Evolutionary conservation across 2,888 invertebrate species (phyloP), one percentile per base, ranked within the genome.

Genomic region (Psylliodes chrysocephalus): DNA sequence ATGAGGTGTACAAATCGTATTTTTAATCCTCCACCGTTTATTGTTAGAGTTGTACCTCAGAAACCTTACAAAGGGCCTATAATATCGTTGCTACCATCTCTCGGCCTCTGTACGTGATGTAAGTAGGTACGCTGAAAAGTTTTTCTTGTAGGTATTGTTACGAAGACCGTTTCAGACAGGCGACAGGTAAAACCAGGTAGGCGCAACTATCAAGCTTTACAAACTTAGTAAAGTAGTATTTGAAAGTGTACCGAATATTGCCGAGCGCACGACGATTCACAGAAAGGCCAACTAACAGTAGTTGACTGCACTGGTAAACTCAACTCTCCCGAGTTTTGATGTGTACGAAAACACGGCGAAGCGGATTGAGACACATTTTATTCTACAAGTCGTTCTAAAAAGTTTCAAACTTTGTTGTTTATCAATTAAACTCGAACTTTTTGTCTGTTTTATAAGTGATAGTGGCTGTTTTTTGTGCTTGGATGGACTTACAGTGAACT

Each of bases 121-220:
- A 42, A 42, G 53, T 40, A 42, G 28, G 53, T 54, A 54, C 40
- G 15, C 28, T 28, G 22, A 6, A 54, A 54, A 63, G 51, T 64
- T 67, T 64, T 62, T 67, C n/a, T 57, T 51, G 61, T 61, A n/a
- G n/a, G 42, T 57, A 56, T 61, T 56, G 60, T 55, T 60, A 56
- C 46, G 18, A 46, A 56, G 63, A 49, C 51, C 25, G 22, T 46
- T 59, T 56, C 19, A 60, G 55, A n/a, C 42, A 42, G 42, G 57
- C 67, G 63, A 68, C 65, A 68, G 67, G 67, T 68, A 68, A 68
- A 67, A 60, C 67, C 65, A 68, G 67, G 67, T 68, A 68, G 65
- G 63, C 61, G 53, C 56, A 61, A 60, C 67, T 62, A 57, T 59
- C 60, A 60, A 52, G 42, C 63, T 63, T 44, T 60, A 68, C 67